These are phyloP conservation scores for Cheilosia vulpina DNA, from an alignment of 2,888 invertebrate genomes.

Conservation along the genomic window DNA sequence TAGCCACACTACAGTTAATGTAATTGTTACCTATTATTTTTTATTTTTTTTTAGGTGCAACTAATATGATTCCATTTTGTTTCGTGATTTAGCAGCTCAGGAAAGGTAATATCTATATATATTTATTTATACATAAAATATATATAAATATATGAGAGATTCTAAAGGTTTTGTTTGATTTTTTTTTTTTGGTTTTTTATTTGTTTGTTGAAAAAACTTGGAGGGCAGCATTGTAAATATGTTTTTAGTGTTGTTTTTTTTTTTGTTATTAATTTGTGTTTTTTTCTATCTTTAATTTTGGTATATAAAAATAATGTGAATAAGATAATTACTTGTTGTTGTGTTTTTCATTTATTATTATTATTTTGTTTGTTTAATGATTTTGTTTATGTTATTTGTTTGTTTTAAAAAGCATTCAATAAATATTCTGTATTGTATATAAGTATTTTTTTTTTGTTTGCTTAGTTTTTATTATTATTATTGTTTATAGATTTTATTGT, in stretches of 20 bases:
- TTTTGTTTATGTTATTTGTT: constrained; percentile 46
- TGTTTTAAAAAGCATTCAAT: constrained; percentile 74
- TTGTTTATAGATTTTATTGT: constrained; percentile 39
- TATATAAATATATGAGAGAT: constrained; percentile 79
- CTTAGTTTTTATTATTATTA: constrained; percentile 58
- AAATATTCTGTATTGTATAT: constrained; percentile 75
- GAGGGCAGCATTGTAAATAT: constrained; percentile 78
- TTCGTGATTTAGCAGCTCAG: constrained; percentile 72
- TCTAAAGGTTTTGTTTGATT: constrained; percentile 74
- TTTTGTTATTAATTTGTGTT: constrained; percentile 33
- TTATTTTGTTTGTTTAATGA: constrained; percentile 36
- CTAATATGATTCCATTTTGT: constrained; percentile 52
- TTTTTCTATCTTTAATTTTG: constrained; percentile 63
- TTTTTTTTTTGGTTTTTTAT: constrained; percentile 77
- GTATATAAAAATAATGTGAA: constrained; percentile 75
- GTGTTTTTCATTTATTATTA: constrained; percentile 10
- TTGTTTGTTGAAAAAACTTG: constrained; percentile 78
- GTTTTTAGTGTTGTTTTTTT: constrained; percentile 68
- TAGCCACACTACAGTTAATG: constrained; percentile 53
- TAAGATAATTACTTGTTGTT: constrained; percentile 62
- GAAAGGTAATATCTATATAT: constrained; percentile 70
- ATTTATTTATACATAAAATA: constrained; percentile 77
- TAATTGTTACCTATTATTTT: constrained; percentile 54
- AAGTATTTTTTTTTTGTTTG: constrained; percentile 61
- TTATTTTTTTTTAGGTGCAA: constrained; percentile 62